Percentiles rank a stretch among this genome's conserved stretches.
These are phyloP conservation scores for Mythimna loreyi DNA, from an alignment of 2,888 invertebrate genomes.

Conservation along the genomic window DNA sequence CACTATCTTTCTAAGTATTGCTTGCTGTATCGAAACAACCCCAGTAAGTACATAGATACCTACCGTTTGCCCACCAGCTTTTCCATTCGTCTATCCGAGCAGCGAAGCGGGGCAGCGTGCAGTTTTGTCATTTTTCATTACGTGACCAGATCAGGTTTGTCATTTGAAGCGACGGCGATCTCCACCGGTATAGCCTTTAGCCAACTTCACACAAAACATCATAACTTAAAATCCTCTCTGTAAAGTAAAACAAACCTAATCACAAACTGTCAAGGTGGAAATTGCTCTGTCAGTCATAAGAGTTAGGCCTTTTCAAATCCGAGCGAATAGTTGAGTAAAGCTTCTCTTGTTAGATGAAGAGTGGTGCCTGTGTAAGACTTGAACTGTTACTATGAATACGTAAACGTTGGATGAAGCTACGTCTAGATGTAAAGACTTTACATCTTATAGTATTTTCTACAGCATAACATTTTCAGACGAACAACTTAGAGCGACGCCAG, in stretches of 20 bases:
- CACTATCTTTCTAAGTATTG: background rate
- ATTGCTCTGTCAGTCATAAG: constrained; percentile 15
- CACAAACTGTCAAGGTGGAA: background rate
- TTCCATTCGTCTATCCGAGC: constrained; percentile 70
- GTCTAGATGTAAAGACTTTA: constrained; percentile 71
- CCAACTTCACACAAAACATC: constrained; percentile 46
- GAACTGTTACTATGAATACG: constrained; percentile 83
- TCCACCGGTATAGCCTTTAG: constrained; percentile 77
- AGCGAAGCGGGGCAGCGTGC: constrained; percentile 71
- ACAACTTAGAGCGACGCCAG: constrained; percentile 49
- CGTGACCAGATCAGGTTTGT: constrained; percentile 92
- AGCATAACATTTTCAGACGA: constrained; percentile 46
- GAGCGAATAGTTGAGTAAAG: constrained; percentile 74
- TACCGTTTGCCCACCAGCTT: constrained; percentile 29
- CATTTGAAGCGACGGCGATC: constrained; percentile 81
- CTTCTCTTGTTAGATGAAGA: constrained; percentile 82
- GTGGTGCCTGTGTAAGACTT: constrained; percentile 81
- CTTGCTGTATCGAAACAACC: constrained; percentile 16
- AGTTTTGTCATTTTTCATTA: constrained; percentile 93
- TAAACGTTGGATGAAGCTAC: constrained; percentile 80
- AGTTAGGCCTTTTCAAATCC: constrained; percentile 49
- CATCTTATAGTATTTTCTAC: constrained; percentile 58
- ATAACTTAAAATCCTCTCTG: background rate
- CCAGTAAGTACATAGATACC: constrained; percentile 25
- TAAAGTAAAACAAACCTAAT: constrained; percentile 55